phyloP scores from a whole-genome alignment of 2,888 invertebrate genomes.

The Ennomos erosarius region DNA sequence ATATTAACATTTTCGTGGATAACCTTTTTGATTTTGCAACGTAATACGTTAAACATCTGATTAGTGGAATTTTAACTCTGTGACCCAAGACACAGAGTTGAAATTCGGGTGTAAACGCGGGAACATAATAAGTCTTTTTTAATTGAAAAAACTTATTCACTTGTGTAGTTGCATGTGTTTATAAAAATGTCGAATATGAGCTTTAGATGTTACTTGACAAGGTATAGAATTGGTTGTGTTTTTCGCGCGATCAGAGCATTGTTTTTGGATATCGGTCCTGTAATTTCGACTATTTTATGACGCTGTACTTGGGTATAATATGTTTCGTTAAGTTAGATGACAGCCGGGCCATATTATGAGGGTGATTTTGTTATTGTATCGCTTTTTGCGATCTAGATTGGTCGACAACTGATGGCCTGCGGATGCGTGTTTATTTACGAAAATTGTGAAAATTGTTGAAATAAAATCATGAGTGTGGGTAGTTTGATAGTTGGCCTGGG shows the following conservation, averaged over 20 bases:
- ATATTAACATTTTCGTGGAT: conserved; percentile 86
- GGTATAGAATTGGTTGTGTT: conserved; percentile 49
- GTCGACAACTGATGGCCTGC: conserved; percentile 37
- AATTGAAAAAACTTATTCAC: conserved; percentile 80
- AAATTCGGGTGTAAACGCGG: conserved; percentile 28
- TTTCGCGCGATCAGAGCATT: conserved; percentile 64
- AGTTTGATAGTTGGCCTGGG: neutral
- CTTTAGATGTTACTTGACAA: conserved; percentile 50
- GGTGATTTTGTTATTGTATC: conserved; percentile 50
- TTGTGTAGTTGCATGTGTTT: conserved; percentile 75
- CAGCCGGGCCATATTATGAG: conserved; percentile 57
- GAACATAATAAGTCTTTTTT: conserved; percentile 75
- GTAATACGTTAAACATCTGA: conserved; percentile 57
- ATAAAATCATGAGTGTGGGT: conserved; percentile 5
- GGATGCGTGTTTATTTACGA: conserved; percentile 21
- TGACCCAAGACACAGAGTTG: conserved; percentile 11
- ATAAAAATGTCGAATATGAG: conserved; percentile 51
- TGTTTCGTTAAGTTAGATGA: conserved; percentile 66
- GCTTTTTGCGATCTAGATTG: conserved; percentile 43
- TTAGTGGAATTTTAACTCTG: conserved; percentile 46
- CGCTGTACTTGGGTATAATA: conserved; percentile 69
- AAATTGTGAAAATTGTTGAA: conserved; percentile 14
- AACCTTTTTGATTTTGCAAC: conserved; percentile 73
- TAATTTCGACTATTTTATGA: conserved; percentile 81
- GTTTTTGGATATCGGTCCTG: conserved; percentile 78